Percentiles rank a stretch among this genome's conserved stretches.
Conservation (phyloP, 2,797 vertebrate species). For the Melanotaenia nigrans region DNA sequence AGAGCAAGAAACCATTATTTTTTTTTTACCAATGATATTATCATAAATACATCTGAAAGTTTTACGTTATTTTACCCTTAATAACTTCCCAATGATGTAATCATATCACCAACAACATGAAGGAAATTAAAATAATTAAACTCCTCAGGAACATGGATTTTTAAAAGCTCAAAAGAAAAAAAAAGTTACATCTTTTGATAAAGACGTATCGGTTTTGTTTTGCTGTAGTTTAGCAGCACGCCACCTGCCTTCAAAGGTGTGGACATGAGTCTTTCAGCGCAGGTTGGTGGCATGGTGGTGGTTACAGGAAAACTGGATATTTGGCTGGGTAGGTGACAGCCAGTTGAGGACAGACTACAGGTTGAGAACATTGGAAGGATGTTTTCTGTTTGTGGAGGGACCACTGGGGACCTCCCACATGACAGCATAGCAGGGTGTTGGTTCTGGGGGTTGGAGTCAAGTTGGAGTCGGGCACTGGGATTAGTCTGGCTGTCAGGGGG, state of each 20-base stretch:
- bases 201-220: slow-evolving; percentile 19
- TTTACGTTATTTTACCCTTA: not conserved
- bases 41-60: not conserved
- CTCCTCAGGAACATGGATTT: not conserved
- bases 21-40: not conserved
- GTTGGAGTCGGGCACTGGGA: slow-evolving; percentile 41
- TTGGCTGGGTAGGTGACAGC: slow-evolving; percentile 22
- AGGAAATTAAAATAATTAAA: not conserved
- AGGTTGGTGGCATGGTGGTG: slow-evolving; percentile 14
- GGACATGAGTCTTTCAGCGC: slow-evolving; percentile 45
- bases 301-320: slow-evolving; percentile 42
- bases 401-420: slow-evolving; percentile 48
- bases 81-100: not conserved
- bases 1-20: not conserved
- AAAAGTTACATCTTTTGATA: slow-evolving; percentile 31
- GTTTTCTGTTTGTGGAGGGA: slow-evolving; percentile 28
- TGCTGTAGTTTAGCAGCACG: slow-evolving; percentile 22
- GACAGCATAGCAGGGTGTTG: slow-evolving; percentile 33
- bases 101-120: not conserved
- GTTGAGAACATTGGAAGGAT: slow-evolving; percentile 22
- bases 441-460: slow-evolving; percentile 30
- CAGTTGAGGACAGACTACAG: slow-evolving; percentile 22
- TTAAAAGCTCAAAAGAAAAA: not conserved
- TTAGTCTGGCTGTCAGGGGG: slow-evolving; percentile 50
- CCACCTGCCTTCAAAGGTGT: slow-evolving; percentile 71